A percentile compares a stretch with the other conserved stretches of the same genome.
These are phyloP conservation scores for Gryllus bimaculatus DNA, from an alignment of 1,140 invertebrate species.

Conservation along the genomic window DNA sequence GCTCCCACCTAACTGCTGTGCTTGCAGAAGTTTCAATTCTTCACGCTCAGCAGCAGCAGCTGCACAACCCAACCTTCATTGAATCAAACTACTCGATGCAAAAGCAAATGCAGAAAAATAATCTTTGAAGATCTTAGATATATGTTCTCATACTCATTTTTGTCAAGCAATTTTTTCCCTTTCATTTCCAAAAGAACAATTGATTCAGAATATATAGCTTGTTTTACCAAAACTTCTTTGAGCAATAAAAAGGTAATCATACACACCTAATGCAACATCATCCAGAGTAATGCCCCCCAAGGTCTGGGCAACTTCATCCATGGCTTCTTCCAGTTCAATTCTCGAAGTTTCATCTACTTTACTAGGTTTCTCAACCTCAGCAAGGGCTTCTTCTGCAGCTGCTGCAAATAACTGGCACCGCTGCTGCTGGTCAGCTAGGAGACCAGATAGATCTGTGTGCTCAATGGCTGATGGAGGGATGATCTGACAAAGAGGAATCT, in stretches of 20 bases:
- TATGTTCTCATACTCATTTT: too few species aligned
- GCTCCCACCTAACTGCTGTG: slow-evolving; percentile 13
- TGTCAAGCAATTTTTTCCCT: too few species aligned
- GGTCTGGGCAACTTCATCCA: slow-evolving; percentile 41
- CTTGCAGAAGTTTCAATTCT: slow-evolving; percentile 8
- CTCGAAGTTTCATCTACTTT: slow-evolving; percentile 13
- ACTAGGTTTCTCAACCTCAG: slow-evolving; percentile 17
- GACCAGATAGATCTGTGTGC: slow-evolving; percentile 11
- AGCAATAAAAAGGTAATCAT: too few species aligned
- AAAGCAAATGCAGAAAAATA: too few species aligned
- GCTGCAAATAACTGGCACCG: slow-evolving; percentile 28
- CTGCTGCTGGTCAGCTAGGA: slow-evolving; percentile 23
- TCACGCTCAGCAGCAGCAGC: slow-evolving; percentile 12
- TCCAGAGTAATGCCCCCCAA: not conserved
- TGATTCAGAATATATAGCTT: not conserved
- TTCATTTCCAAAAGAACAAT: not conserved
- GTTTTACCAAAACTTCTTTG: too few species aligned
- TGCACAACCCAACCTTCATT: not conserved
- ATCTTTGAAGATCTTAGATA: too few species aligned
- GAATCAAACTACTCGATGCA: too few species aligned
- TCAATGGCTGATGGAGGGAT: slow-evolving; percentile 10
- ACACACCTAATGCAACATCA: not conserved
- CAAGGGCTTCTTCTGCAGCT: slow-evolving; percentile 36
- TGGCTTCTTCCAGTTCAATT: slow-evolving; percentile 25
- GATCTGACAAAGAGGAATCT: not conserved